phyloP scores from a whole-genome alignment of 2,797 vertebrate species.

The Danionella dracula region DNA sequence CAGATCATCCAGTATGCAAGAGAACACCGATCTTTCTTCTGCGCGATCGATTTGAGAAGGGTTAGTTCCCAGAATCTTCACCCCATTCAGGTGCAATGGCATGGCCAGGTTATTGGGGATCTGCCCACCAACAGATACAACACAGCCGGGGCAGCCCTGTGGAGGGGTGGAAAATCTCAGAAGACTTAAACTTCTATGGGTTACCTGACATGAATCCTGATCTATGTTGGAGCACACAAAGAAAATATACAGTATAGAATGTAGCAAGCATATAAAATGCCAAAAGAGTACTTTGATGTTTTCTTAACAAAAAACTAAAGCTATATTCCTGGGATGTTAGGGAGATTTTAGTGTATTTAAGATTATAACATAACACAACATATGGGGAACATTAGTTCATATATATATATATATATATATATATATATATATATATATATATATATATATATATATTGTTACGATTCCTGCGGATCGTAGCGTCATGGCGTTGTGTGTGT shows the following conservation, averaged over 20 bases:
- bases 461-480: no score
- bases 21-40: constrained; percentile 88
- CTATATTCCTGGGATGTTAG: no score
- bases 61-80: constrained; percentile 86
- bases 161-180: neutral
- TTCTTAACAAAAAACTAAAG: no score
- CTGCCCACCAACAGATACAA: constrained; percentile 93
- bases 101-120: constrained; percentile 91
- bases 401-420: no score
- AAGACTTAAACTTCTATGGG: neutral
- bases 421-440: no score
- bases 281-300: no score
- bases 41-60: constrained; percentile 85
- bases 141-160: constrained; percentile 83
- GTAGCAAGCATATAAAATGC: neutral
- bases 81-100: constrained; percentile 79
- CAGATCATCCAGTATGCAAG: constrained; percentile 82
- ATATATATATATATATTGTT: no score
- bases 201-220: neutral
- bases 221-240: neutral
- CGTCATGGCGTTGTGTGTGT: no score
- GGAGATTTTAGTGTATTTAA: no score
- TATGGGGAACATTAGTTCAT: no score
- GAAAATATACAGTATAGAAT: neutral
- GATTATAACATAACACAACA: no score